Base-by-base conservation (phyloP, 1,140 invertebrate genomes). In the Drosophila teissieri region DNA sequence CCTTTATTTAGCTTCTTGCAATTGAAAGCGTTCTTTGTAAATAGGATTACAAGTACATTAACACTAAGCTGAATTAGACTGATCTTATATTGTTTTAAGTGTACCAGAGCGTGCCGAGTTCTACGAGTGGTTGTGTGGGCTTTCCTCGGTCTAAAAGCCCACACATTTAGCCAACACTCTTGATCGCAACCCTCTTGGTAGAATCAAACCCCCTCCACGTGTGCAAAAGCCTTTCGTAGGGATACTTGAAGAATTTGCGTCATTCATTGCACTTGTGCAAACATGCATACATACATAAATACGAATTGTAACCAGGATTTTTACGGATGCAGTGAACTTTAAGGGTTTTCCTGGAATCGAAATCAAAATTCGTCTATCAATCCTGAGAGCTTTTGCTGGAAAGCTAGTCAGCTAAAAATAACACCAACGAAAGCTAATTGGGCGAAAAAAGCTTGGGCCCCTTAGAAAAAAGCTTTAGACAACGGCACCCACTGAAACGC, bases 371-470 rank as follows among this genome's bases (percentile, higher is more conserved):
- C 19, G 10, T 17, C 19, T 19, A 48, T 36, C 46, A 60, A 42
- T 88, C 83, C 82, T 85, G 42, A 7, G 42, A 72, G 69, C 74
- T 86, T 67, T 65, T 1, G 34, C 39, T 45, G 42, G 12, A 44
- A 70, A 80, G 49, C 31, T 27, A 37, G 11, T 8, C 27, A 56
- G 60, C 80, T 83, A 84, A 83, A 82, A 83, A 83, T 82, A 82
- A 78, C 22, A 58, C 58, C 65, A 64, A 64, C 58, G 51, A 65
- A 55, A 82, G 65, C 81, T 69, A 34, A 11, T 4, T 65, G 42
- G 58, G 27, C 24, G 27, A 7, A 34, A 61, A 77, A 81, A 74
- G 73, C 69, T 64, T 57, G 39, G 24, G 14, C 10, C 62, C n/a
- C 19, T 14, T 14, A 36, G 56, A 36, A n/a, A 45, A 51, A 58